phyloP scores from a whole-genome alignment of 2,113 vertebrate species.

The Triplophysa dalaica region DNA sequence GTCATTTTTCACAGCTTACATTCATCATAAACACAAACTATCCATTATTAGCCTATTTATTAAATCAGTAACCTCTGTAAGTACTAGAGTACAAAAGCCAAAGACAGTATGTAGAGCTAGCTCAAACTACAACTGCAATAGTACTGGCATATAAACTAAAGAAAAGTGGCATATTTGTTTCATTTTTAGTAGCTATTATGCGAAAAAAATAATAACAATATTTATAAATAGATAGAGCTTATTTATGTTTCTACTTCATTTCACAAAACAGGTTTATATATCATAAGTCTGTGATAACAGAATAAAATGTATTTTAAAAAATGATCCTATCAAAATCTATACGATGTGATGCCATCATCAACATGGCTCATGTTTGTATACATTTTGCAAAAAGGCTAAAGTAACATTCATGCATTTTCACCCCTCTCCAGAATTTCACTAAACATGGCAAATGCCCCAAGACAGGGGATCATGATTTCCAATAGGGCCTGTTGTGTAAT shows the following conservation, averaged over 20 bases:
- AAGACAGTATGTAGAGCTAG: constrained; percentile 14
- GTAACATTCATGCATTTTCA: not conserved
- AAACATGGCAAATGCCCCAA: not conserved
- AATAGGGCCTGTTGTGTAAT: not conserved
- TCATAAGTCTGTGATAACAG: constrained; percentile 31
- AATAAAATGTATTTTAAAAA: constrained; percentile 1
- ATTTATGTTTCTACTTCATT: constrained; percentile 75
- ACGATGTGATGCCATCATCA: not conserved
- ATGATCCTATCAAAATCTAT: not conserved
- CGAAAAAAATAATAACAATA: constrained; percentile 59
- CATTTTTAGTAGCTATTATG: constrained; percentile 48
- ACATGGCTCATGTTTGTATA: not conserved
- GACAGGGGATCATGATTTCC: not conserved
- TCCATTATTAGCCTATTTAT: constrained; percentile 29
- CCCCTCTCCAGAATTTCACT: not conserved
- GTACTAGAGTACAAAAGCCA: constrained; percentile 21
- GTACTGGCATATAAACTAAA: constrained; percentile 31
- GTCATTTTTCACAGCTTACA: constrained; percentile 58
- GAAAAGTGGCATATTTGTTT: constrained; percentile 37
- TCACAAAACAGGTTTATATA: constrained; percentile 57
- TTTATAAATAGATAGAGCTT: constrained; percentile 67
- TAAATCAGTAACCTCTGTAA: constrained; percentile 40
- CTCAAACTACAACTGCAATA: constrained; percentile 22
- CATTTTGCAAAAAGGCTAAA: not conserved
- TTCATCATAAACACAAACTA: constrained; percentile 39